phyloP scores from a whole-genome alignment of 2,113 vertebrate species.

The Hucho hucho region DNA sequence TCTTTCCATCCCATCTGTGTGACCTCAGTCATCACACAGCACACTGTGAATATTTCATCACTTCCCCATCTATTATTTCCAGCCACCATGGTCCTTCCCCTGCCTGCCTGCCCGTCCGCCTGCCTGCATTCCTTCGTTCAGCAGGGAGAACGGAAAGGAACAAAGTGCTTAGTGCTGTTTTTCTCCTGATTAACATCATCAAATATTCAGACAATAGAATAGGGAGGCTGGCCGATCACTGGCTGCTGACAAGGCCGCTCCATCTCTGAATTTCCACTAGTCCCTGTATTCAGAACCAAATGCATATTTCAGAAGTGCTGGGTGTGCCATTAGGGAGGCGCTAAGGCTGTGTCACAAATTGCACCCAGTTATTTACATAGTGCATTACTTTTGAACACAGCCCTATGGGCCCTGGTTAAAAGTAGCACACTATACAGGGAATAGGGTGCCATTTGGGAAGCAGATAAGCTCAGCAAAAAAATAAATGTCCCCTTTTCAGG shows the following conservation, averaged over 20 bases:
- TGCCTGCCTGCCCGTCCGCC: too few relatives aligned
- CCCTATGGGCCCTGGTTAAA: not conserved
- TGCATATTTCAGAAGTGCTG: constrained; percentile 71
- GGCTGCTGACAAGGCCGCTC: constrained; percentile 27
- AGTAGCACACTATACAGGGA: too few relatives aligned
- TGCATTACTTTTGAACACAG: too few relatives aligned
- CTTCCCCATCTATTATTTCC: constrained; percentile 60
- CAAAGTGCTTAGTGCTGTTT: constrained; percentile 73
- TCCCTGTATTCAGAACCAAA: constrained; percentile 33
- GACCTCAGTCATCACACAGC: constrained; percentile 36
- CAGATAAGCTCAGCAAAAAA: too few relatives aligned
- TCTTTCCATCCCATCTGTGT: not conserved
- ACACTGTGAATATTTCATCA: constrained; percentile 69
- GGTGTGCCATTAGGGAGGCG: constrained; percentile 35
- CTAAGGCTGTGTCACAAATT: too few relatives aligned
- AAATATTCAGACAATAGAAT: constrained; percentile 73
- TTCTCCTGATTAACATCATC: constrained; percentile 66
- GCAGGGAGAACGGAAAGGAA: constrained; percentile 16
- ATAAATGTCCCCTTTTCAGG: too few relatives aligned
- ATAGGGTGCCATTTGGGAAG: too few relatives aligned
- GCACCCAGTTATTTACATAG: too few relatives aligned
- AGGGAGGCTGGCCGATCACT: constrained; percentile 19
- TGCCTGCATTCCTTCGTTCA: too few relatives aligned
- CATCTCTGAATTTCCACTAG: constrained; percentile 46
- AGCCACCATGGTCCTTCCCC: constrained; percentile 1